Evolutionary conservation across 2,113 vertebrate genomes (phyloP).

Genomic region (Silurus glanis): DNA sequence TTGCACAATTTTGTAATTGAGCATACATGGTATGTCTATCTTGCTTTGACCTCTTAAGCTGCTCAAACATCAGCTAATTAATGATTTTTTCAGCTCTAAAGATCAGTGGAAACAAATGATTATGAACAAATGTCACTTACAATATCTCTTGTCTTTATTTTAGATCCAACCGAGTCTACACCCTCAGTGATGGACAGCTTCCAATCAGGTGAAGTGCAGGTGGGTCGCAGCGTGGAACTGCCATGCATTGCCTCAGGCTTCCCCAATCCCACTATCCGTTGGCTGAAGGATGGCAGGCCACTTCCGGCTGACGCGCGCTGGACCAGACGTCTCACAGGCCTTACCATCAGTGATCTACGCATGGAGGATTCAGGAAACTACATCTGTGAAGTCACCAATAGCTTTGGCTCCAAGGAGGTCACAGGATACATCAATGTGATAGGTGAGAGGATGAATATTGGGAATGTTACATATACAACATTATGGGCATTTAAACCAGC

Average conservation of each 20-base stretch:
- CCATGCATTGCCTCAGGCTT: slow-evolving; percentile 95
- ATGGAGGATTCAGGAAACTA: slow-evolving; percentile 95
- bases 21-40: no score
- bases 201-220: slow-evolving; percentile 87
- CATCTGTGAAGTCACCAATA: slow-evolving; percentile 98
- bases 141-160: neutral
- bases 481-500: neutral
- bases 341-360: slow-evolving; percentile 87
- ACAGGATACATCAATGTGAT: slow-evolving; percentile 89
- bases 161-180: slow-evolving; percentile 91
- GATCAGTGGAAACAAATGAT: neutral
- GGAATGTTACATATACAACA: neutral
- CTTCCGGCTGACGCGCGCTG: slow-evolving; percentile 88
- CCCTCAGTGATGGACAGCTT: slow-evolving; percentile 93
- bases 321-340: slow-evolving; percentile 86
- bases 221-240: slow-evolving; percentile 84
- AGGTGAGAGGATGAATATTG: slow-evolving; percentile 69
- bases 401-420: slow-evolving; percentile 94
- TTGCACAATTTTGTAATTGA: no score
- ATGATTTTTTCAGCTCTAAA: neutral
- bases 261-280: slow-evolving; percentile 90
- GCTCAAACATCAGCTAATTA: no score
- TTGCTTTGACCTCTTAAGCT: no score
- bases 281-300: slow-evolving; percentile 93
- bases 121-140: neutral